Conservation (phyloP, 2,113 vertebrate genomes). For the Leucosticte australis region DNA sequence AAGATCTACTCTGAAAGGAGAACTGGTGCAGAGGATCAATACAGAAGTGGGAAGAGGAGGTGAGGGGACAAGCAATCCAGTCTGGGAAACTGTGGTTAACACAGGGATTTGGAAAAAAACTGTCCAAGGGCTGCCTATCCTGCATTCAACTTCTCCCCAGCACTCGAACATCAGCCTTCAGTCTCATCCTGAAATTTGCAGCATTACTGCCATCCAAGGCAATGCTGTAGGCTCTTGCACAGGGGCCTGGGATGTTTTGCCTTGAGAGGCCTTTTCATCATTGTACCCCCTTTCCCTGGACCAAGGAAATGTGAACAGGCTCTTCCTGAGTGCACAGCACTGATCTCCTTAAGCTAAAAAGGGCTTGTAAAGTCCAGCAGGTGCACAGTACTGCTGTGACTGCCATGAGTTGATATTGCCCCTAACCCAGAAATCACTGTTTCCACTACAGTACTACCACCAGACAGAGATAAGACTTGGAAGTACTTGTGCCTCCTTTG, state of each 20-base stretch:
- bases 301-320: background rate
- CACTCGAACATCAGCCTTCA: background rate
- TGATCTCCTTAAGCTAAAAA: background rate
- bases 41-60: slow-evolving; percentile 6
- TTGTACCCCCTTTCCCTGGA: background rate
- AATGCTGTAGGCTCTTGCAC: background rate
- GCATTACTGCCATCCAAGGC: background rate
- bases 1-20: slow-evolving; percentile 78
- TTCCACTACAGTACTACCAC: background rate
- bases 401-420: background rate
- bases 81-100: background rate
- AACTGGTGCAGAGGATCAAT: slow-evolving; percentile 54
- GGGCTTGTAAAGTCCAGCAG: background rate
- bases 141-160: rapidly evolving
- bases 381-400: background rate
- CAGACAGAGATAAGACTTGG: background rate
- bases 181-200: background rate
- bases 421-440: background rate
- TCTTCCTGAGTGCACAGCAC: background rate
- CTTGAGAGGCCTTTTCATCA: background rate
- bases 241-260: background rate
- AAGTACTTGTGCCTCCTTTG: background rate
- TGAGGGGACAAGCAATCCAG: background rate
- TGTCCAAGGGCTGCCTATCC: background rate
- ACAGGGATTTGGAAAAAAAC: background rate